These are phyloP conservation scores for Lydus trimaculatus DNA, from an alignment of 2,888 invertebrate genomes.

Conservation along the genomic window DNA sequence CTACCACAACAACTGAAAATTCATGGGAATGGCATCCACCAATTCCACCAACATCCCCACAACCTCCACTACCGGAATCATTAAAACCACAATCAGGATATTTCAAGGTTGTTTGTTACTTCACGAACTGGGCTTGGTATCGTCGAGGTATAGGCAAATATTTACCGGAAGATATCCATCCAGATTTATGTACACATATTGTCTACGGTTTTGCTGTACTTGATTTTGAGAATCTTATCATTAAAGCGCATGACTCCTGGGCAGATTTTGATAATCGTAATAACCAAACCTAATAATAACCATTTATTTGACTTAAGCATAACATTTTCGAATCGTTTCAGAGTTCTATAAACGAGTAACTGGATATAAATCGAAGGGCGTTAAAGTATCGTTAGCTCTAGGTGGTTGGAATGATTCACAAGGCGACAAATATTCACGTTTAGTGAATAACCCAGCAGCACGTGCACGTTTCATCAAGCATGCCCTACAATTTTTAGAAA, in stretches of 20 bases:
- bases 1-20: conserved; percentile 35
- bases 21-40: conserved; percentile 52
- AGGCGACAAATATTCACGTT: conserved; percentile 86
- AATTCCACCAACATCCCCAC: conserved; percentile 54
- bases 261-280: conserved; percentile 87
- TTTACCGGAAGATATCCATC: conserved; percentile 85
- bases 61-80: conserved; percentile 59
- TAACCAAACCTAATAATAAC: conserved; percentile 61
- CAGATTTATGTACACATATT: conserved; percentile 89
- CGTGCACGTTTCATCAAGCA: conserved; percentile 78
- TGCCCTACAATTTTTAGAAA: conserved; percentile 77
- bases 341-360: conserved; percentile 87
- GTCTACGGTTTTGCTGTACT: conserved; percentile 94
- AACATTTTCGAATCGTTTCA: conserved; percentile 49
- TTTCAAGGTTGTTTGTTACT: conserved; percentile 88
- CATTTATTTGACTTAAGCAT: background rate
- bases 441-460: conserved; percentile 79
- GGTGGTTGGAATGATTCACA: conserved; percentile 97
- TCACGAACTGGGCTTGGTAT: conserved; percentile 96
- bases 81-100: conserved; percentile 68
- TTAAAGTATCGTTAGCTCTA: conserved; percentile 86
- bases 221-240: conserved; percentile 78
- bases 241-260: conserved; percentile 89
- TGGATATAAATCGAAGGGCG: conserved; percentile 76
- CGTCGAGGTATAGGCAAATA: conserved; percentile 82